These are phyloP conservation scores for Leptosomus discolor DNA, from an alignment of 2,113 vertebrate genomes.

Conservation along the genomic window DNA sequence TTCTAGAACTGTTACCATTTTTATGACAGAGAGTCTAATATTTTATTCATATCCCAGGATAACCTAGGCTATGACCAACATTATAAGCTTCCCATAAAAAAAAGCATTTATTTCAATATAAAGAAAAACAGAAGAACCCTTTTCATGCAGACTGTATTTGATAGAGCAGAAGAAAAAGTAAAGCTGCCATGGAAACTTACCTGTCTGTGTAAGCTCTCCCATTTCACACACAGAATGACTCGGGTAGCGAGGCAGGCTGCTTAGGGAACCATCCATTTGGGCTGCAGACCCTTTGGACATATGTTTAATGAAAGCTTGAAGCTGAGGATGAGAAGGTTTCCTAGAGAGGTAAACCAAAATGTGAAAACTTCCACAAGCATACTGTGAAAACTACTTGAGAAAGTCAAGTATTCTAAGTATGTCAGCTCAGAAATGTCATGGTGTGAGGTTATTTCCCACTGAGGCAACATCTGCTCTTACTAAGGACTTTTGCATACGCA, in stretches of 20 bases:
- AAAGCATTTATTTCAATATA: not conserved
- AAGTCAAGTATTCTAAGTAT: not conserved
- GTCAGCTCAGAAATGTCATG: not conserved
- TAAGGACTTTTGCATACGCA: not conserved
- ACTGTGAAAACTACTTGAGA: not conserved
- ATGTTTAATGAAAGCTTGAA: slow-evolving; percentile 87
- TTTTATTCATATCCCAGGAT: not conserved
- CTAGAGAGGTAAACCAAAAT: slow-evolving; percentile 65
- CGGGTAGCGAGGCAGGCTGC: slow-evolving; percentile 87
- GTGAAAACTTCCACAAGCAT: not conserved
- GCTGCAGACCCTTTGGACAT: slow-evolving; percentile 83
- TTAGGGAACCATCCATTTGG: slow-evolving; percentile 85
- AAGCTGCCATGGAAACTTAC: slow-evolving; percentile 55
- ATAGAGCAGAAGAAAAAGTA: not conserved
- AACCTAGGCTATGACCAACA: not conserved
- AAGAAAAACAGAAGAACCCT: not conserved
- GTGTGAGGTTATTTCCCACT: not conserved
- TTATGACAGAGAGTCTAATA: not conserved
- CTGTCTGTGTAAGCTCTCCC: slow-evolving; percentile 96
- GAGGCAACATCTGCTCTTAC: slow-evolving; percentile 6
- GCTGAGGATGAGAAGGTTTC: slow-evolving; percentile 87
- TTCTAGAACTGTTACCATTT: not conserved
- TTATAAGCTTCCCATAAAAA: not conserved
- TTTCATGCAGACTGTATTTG: not conserved
- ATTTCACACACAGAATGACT: slow-evolving; percentile 89